A percentile compares a stretch with the other conserved stretches of the same genome.
phyloP scores from a whole-genome alignment of 2,113 vertebrate species.

The Crotalus helleri region DNA sequence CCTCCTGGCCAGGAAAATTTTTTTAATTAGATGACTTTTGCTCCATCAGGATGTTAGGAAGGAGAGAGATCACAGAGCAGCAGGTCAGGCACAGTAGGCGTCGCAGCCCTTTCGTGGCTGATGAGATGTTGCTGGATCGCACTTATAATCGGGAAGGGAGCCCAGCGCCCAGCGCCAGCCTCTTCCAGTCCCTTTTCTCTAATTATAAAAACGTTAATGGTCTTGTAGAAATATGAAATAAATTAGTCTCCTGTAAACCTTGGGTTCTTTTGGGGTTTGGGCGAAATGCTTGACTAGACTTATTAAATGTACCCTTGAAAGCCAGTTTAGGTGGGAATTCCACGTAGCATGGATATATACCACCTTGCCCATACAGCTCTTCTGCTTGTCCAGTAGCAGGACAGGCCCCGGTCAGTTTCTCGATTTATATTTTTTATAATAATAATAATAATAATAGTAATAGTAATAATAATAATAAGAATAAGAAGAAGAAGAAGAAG shows the following conservation, averaged over 20 bases:
- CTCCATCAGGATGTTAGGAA: not conserved
- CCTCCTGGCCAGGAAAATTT: too few species aligned
- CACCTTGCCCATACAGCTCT: not conserved
- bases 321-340: not conserved
- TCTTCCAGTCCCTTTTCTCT: conserved; percentile 22
- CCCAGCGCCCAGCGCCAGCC: not conserved
- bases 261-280: conserved; percentile 33
- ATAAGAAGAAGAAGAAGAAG: too few species aligned
- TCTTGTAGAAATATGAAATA: conserved; percentile 25
- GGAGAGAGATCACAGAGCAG: not conserved
- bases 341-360: not conserved
- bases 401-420: not conserved
- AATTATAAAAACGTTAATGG: conserved; percentile 24
- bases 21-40: not conserved
- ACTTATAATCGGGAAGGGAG: not conserved
- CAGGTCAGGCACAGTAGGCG: not conserved
- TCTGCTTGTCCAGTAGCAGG: not conserved
- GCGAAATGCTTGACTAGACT: conserved; percentile 45
- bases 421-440: not conserved
- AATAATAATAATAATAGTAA: too few species aligned
- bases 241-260: conserved; percentile 46
- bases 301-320: conserved; percentile 32
- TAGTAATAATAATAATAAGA: too few species aligned
- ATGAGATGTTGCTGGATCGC: not conserved
- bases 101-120: not conserved